Evolutionary conservation across 30 jellyfish, hydroid and myxozoan genomes (phyloP).

Genomic region (Aurelia sp.): DNA sequence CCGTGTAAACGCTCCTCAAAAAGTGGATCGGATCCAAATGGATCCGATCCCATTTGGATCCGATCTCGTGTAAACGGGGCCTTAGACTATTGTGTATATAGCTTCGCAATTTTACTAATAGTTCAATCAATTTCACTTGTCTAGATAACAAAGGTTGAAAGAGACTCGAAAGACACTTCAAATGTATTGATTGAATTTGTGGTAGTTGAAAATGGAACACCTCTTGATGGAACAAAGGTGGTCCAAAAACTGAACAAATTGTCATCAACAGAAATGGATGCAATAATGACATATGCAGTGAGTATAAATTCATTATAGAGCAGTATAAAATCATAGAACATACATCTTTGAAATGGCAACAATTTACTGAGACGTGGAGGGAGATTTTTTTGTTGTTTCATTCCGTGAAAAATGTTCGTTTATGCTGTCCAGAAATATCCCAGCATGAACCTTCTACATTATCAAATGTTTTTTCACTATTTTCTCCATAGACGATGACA

Average conservation of each 20-base stretch:
- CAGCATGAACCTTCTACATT: not conserved
- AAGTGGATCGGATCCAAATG: too few species aligned
- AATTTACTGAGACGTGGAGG: too few species aligned
- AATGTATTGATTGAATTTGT: slow-evolving; percentile 36
- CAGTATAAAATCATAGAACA: too few species aligned
- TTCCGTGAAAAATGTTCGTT: too few species aligned
- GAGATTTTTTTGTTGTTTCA: too few species aligned
- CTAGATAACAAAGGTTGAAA: slow-evolving; percentile 14
- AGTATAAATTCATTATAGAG: not conserved
- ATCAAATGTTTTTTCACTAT: not conserved
- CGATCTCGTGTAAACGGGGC: too few species aligned
- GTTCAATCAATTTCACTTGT: too few species aligned
- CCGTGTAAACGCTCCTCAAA: too few species aligned
- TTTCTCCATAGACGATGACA: slow-evolving; percentile 11
- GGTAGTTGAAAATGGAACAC: slow-evolving; percentile 23
- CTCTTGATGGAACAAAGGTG: slow-evolving; percentile 13
- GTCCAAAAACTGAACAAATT: slow-evolving; percentile 16
- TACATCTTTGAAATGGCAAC: too few species aligned
- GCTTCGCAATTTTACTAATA: not conserved
- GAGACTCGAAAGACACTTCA: slow-evolving; percentile 6
- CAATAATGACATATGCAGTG: slow-evolving; percentile 20
- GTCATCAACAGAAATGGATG: slow-evolving; percentile 36
- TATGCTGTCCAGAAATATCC: not conserved
- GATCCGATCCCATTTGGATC: too few species aligned
- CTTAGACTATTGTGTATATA: too few species aligned